Evolutionary conservation across 1,140 invertebrate genomes (phyloP).

Genomic region (Drosophila asahinai): DNA sequence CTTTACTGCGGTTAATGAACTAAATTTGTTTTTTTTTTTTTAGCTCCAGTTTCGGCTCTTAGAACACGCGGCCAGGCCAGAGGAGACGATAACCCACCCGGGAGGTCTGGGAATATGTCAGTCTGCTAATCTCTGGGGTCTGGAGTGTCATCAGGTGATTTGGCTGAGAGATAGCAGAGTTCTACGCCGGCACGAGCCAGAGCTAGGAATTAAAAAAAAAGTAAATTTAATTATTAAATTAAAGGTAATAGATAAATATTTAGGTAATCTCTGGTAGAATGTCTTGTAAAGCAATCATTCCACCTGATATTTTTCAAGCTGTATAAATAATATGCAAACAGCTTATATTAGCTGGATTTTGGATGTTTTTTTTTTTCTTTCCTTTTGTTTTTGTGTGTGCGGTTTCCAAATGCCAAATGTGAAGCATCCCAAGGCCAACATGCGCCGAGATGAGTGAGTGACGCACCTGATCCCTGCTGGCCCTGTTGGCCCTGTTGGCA

Average conservation of each 20-base stretch:
- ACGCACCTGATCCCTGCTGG: conserved; percentile 15
- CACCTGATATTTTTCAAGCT: too few species aligned
- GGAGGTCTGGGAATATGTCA: not conserved
- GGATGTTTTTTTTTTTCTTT: too few species aligned
- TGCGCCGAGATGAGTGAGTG: conserved; percentile 32
- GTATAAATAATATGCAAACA: too few species aligned
- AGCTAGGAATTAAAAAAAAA: not conserved
- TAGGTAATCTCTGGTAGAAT: too few species aligned
- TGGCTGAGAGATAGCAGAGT: not conserved
- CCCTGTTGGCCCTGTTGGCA: not conserved
- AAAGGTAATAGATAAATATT: too few species aligned
- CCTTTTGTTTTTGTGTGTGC: not conserved
- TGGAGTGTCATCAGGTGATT: not conserved
- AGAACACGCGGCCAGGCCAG: not conserved
- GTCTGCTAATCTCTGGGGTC: not conserved
- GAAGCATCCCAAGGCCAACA: conserved; percentile 52
- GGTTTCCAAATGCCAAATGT: conserved; percentile 64
- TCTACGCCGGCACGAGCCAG: not conserved
- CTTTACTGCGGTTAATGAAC: conserved; percentile 57
- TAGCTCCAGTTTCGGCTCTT: conserved; percentile 1
- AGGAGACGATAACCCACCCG: not conserved
- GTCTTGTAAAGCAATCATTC: too few species aligned
- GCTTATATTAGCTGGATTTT: too few species aligned
- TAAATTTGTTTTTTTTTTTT: conserved; percentile 53
- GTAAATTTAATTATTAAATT: too few species aligned